phyloP scores from a whole-genome alignment of 2,888 invertebrate species.

The Drosophila mettleri region DNA sequence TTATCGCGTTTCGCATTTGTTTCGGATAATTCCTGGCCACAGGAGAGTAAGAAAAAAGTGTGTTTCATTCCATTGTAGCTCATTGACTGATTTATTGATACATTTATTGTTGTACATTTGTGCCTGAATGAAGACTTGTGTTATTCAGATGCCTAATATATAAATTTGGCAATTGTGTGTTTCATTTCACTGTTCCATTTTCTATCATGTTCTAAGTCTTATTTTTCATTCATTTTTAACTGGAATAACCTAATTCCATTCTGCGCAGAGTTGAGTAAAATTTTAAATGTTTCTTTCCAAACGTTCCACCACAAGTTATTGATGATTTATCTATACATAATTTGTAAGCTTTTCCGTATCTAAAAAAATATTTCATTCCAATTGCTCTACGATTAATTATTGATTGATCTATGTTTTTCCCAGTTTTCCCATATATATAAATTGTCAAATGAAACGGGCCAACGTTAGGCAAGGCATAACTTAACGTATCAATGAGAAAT shows the following conservation, averaged over 20 bases:
- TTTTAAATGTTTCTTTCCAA: background rate
- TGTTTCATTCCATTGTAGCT: constrained; percentile 7
- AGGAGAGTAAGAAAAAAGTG: background rate
- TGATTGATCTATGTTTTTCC: no score
- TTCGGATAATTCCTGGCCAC: background rate
- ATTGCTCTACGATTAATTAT: background rate
- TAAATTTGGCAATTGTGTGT: background rate
- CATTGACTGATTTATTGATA: background rate
- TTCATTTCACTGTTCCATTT: background rate
- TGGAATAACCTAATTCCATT: background rate
- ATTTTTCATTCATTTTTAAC: background rate
- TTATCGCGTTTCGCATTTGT: constrained; percentile 3
- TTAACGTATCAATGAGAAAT: no score
- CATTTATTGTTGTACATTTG: no score
- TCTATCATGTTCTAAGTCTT: background rate
- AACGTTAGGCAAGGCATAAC: no score
- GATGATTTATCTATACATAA: no score
- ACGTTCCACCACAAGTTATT: background rate
- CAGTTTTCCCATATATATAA: no score
- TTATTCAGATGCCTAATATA: no score
- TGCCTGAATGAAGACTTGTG: background rate
- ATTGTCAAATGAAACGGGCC: no score
- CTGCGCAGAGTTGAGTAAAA: no score
- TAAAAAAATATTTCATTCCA: background rate
- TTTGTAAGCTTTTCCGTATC: no score